Conservation (phyloP, 2,797 vertebrate genomes). For the Tenualosa ilisha region DNA sequence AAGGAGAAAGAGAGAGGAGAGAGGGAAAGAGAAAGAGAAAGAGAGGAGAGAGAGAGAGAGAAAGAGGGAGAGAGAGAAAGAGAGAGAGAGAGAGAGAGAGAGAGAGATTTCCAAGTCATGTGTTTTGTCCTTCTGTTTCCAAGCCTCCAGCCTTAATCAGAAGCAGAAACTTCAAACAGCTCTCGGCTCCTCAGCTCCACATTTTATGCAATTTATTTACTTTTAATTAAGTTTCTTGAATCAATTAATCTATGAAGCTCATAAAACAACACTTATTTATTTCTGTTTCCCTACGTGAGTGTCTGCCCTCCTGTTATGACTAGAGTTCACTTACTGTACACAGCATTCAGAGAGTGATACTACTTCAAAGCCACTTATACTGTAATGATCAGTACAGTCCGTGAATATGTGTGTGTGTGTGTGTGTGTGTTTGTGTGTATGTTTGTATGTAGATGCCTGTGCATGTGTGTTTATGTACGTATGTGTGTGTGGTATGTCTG, state of each 20-base stretch:
- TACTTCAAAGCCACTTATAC: too few relatives aligned
- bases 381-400: background rate
- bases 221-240: slow-evolving; percentile 49
- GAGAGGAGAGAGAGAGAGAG: background rate
- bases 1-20: background rate
- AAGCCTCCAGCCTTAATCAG: slow-evolving; percentile 30
- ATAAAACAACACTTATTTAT: slow-evolving; percentile 39
- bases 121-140: slow-evolving; percentile 35
- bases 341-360: background rate
- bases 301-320: background rate
- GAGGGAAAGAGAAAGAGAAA: background rate
- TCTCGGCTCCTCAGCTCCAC: slow-evolving; percentile 29
- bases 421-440: background rate
- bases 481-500: background rate
- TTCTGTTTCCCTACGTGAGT: background rate
- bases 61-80: too few relatives aligned
- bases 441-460: background rate
- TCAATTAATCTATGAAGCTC: slow-evolving; percentile 44
- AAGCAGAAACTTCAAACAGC: slow-evolving; percentile 38
- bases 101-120: slow-evolving; percentile 27
- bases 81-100: background rate
- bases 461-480: background rate
- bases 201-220: slow-evolving; percentile 44
- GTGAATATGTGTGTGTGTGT: background rate
- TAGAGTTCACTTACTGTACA: background rate